A percentile compares a stretch with the other conserved stretches of the same genome.
Evolutionary conservation across 2,797 vertebrate genomes (phyloP).

Genomic region (Limnodromus scolopaceus): DNA sequence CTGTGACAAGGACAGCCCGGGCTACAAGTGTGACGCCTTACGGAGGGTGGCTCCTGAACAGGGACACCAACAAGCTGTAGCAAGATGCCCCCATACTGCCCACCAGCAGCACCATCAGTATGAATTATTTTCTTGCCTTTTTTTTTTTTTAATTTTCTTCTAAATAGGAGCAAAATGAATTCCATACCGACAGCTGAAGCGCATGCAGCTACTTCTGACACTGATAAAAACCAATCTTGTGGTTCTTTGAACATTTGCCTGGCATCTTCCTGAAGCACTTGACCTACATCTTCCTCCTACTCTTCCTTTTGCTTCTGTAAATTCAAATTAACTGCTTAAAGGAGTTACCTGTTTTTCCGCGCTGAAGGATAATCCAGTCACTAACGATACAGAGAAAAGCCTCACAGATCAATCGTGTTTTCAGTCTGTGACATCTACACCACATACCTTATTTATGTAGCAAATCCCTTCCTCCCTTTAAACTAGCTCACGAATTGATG

Average conservation of each 20-base stretch:
- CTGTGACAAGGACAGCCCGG: background rate
- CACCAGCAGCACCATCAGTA: background rate
- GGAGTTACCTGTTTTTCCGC: background rate
- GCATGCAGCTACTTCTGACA: background rate
- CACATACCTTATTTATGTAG: background rate
- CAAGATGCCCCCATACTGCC: background rate
- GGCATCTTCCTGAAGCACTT: constrained; percentile 44
- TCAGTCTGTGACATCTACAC: background rate
- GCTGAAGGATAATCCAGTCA: background rate
- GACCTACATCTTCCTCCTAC: constrained; percentile 52
- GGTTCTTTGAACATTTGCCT: background rate
- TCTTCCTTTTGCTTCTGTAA: constrained; percentile 23
- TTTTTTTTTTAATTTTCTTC: background rate
- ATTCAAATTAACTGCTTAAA: constrained; percentile 2
- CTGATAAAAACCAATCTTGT: background rate
- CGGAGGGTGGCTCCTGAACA: fast-evolving
- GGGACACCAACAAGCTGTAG: background rate
- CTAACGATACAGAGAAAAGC: background rate
- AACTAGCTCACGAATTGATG: background rate
- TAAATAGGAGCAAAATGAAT: background rate
- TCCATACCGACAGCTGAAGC: background rate
- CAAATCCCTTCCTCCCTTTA: background rate
- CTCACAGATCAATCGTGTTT: background rate
- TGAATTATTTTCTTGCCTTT: background rate
- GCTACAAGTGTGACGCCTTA: background rate